These are phyloP conservation scores for Pemphredon lugubris DNA, from an alignment of 2,888 invertebrate species.

Conservation along the genomic window DNA sequence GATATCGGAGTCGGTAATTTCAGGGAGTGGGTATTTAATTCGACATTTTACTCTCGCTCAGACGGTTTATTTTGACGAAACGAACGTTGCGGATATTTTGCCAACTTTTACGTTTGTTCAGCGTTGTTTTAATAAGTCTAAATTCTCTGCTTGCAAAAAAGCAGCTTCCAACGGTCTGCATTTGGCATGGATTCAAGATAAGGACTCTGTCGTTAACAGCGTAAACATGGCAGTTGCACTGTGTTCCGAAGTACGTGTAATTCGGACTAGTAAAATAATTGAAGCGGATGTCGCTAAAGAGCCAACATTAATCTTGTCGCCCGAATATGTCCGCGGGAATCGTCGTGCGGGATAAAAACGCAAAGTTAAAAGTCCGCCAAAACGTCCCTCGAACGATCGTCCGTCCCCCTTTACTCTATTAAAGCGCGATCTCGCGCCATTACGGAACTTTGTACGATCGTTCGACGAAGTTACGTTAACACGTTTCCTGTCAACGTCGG, in stretches of 20 bases:
- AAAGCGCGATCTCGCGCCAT: too few species aligned
- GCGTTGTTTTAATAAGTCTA: conserved; percentile 55
- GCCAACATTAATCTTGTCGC: background rate
- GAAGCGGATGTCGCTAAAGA: background rate
- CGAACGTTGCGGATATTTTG: conserved; percentile 29
- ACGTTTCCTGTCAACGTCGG: too few species aligned
- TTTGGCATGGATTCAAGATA: conserved; percentile 57
- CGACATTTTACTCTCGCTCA: background rate
- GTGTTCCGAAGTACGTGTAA: background rate
- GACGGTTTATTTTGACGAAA: conserved; percentile 22
- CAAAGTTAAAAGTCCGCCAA: too few species aligned
- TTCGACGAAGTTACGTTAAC: too few species aligned
- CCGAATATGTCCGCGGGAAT: too few species aligned
- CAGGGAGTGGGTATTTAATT: background rate
- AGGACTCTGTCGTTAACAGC: conserved; percentile 44
- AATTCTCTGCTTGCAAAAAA: conserved; percentile 33
- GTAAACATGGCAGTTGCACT: conserved; percentile 17
- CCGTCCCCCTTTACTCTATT: too few species aligned
- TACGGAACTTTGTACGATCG: too few species aligned
- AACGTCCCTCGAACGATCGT: too few species aligned
- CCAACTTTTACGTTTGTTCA: conserved; percentile 44
- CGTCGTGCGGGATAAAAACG: too few species aligned
- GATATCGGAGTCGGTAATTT: background rate
- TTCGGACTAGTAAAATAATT: background rate
- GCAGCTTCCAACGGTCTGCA: conserved; percentile 41